Evolutionary conservation across 1,140 invertebrate genomes (phyloP).

Genomic region (Cylas formicarius): DNA sequence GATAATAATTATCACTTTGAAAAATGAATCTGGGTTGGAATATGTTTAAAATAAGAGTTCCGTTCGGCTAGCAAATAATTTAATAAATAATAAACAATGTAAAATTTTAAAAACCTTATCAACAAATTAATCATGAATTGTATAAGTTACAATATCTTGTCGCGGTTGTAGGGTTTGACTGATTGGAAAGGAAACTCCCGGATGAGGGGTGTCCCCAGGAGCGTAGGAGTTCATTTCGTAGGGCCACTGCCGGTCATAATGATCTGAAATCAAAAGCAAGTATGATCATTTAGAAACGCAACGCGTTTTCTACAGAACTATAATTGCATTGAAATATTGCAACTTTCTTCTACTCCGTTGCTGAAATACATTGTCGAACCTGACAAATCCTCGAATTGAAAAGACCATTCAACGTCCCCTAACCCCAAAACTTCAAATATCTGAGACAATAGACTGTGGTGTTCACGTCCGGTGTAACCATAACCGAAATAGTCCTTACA

Average conservation of each 20-base stretch:
- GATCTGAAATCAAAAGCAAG: conserved; percentile 28
- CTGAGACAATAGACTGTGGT: background rate
- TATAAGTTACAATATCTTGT: background rate
- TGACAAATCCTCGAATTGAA: conserved; percentile 11
- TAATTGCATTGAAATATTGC: too few relatives aligned
- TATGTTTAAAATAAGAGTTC: too few relatives aligned
- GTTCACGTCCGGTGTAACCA: background rate
- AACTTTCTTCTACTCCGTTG: too few relatives aligned
- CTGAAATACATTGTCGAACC: background rate
- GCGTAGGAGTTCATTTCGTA: conserved; percentile 11
- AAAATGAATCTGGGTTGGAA: too few relatives aligned
- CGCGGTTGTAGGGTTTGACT: background rate
- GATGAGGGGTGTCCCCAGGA: background rate
- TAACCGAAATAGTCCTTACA: conserved; percentile 19
- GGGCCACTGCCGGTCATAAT: conserved; percentile 29
- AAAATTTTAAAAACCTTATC: too few relatives aligned
- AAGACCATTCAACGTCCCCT: conserved; percentile 1
- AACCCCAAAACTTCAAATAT: background rate
- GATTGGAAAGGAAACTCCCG: too few relatives aligned
- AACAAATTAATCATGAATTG: too few relatives aligned
- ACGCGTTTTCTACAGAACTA: too few relatives aligned
- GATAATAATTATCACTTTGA: too few relatives aligned
- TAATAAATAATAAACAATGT: too few relatives aligned
- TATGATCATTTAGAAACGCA: too few relatives aligned
- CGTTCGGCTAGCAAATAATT: too few relatives aligned